Conservation (phyloP, 2,888 invertebrate species). For the Papilio elwesi region DNA sequence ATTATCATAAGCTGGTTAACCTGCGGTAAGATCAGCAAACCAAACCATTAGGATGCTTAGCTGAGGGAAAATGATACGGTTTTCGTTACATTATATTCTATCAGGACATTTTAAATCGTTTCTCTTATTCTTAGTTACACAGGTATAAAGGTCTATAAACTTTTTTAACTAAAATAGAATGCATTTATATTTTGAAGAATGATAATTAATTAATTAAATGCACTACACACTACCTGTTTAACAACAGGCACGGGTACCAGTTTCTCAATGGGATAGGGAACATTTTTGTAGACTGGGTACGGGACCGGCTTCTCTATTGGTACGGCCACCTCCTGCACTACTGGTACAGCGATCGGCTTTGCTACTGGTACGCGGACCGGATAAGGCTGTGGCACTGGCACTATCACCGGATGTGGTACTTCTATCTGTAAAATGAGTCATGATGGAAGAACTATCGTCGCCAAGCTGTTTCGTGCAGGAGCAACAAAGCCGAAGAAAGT, state of each 20-base stretch:
- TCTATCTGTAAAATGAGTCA: conserved; percentile 83
- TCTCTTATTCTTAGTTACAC: not conserved
- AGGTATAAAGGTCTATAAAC: too few species aligned
- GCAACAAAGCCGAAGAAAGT: conserved; percentile 9
- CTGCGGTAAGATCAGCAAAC: too few species aligned
- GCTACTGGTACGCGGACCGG: conserved; percentile 90
- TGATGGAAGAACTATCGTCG: conserved; percentile 40
- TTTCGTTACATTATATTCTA: too few species aligned
- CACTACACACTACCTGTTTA: conserved; percentile 84
- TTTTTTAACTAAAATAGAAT: too few species aligned
- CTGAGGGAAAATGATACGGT: too few species aligned
- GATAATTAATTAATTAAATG: too few species aligned
- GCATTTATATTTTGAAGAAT: too few species aligned
- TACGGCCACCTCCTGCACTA: conserved; percentile 84
- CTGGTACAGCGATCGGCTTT: conserved; percentile 87
- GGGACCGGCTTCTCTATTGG: conserved; percentile 86
- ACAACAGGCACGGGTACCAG: conserved; percentile 89
- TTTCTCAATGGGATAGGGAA: conserved; percentile 90
- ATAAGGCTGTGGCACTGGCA: conserved; percentile 89
- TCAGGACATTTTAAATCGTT: not conserved
- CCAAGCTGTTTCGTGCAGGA: conserved; percentile 41
- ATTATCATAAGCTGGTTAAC: too few species aligned
- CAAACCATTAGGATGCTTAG: too few species aligned
- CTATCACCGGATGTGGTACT: conserved; percentile 89
- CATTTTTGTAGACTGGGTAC: conserved; percentile 87